Evolutionary conservation across 2,113 vertebrate species (phyloP).

Genomic region (Fregetta grallaria): DNA sequence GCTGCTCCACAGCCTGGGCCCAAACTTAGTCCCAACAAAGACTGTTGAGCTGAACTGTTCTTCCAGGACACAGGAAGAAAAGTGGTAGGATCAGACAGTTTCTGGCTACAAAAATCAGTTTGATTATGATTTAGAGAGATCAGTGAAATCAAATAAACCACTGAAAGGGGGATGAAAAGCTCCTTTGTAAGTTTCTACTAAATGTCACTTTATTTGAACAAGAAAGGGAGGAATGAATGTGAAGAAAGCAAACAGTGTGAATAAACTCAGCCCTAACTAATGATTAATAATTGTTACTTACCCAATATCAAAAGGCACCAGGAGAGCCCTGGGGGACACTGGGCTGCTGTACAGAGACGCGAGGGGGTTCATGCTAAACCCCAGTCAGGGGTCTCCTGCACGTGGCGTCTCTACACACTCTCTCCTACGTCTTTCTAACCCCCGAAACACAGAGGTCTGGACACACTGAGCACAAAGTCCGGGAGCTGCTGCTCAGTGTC

Average conservation of each 20-base stretch:
- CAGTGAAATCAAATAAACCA: constrained; percentile 31
- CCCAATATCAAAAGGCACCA: background rate
- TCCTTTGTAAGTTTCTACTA: background rate
- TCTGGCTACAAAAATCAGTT: constrained; percentile 39
- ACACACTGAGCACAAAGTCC: background rate
- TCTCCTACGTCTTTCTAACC: background rate
- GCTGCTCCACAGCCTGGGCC: background rate
- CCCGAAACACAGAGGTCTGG: background rate
- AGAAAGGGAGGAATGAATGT: background rate
- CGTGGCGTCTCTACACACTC: fast-evolving
- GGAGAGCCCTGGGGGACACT: background rate
- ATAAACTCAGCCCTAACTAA: background rate
- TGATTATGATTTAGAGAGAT: constrained; percentile 38
- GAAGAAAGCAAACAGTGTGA: constrained; percentile 19
- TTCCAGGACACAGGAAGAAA: background rate
- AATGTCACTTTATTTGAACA: constrained; percentile 26
- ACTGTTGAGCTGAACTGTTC: background rate
- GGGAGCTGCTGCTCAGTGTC: fast-evolving
- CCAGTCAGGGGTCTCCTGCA: background rate
- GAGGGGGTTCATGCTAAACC: background rate
- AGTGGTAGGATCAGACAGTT: background rate
- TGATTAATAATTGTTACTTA: constrained; percentile 1
- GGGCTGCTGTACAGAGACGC: background rate
- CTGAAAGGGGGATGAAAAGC: background rate
- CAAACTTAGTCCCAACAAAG: background rate